A percentile compares a stretch with the other conserved stretches of the same genome.
These are phyloP conservation scores for Leptocoma aspasia DNA, from an alignment of 2,113 vertebrate genomes.

Conservation along the genomic window DNA sequence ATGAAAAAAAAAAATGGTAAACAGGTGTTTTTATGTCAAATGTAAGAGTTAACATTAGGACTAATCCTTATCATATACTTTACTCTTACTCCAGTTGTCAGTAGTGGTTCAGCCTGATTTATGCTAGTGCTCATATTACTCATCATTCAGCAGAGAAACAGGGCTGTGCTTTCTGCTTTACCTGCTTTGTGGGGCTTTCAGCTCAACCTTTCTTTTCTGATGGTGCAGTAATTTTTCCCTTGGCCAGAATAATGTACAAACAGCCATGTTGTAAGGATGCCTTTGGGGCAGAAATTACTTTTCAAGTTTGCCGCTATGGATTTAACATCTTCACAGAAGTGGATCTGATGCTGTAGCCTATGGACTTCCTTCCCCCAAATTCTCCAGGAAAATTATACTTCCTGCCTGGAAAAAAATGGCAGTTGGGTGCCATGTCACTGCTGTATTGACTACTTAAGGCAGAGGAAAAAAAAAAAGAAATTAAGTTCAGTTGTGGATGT, in stretches of 20 bases:
- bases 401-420: neutral
- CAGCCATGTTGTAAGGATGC: neutral
- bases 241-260: neutral
- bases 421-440: rapidly evolving
- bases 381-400: neutral
- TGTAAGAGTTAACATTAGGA: neutral
- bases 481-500: neutral
- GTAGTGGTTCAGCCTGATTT: neutral
- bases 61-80: neutral
- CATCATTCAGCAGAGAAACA: neutral
- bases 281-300: neutral
- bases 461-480: neutral
- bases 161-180: neutral
- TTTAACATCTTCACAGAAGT: neutral
- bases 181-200: neutral
- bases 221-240: neutral
- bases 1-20: neutral
- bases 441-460: neutral
- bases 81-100: neutral
- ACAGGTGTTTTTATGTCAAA: neutral
- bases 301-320: neutral
- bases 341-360: neutral
- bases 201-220: neutral
- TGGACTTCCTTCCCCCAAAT: neutral
- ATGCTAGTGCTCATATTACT: neutral